Evolutionary conservation across 2,888 invertebrate genomes (phyloP).

Genomic region (Caenorhabditis parvicauda): DNA sequence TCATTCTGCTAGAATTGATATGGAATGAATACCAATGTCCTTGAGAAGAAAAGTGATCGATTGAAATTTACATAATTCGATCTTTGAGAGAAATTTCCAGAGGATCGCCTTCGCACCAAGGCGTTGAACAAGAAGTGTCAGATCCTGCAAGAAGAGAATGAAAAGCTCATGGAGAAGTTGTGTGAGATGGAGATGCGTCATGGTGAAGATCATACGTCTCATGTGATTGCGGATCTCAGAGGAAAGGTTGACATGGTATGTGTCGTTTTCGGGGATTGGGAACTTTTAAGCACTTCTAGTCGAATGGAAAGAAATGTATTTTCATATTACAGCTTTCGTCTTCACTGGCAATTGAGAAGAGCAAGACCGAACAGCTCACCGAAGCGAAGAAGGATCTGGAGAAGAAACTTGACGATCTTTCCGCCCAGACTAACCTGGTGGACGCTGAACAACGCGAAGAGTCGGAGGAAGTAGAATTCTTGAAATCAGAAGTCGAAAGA

Average conservation of each 20-base stretch:
- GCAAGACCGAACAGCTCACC: conserved; percentile 11
- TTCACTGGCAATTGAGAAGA: conserved; percentile 15
- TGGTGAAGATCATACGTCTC: too few relatives aligned
- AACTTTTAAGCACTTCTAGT: too few relatives aligned
- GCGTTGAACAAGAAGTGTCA: conserved; percentile 54
- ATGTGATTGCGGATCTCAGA: too few relatives aligned
- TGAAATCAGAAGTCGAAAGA: conserved; percentile 18
- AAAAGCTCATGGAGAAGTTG: conserved; percentile 41
- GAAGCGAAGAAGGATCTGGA: conserved; percentile 14
- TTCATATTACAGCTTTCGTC: conserved; percentile 4
- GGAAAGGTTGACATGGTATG: too few relatives aligned
- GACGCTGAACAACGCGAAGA: background rate
- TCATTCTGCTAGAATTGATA: too few relatives aligned
- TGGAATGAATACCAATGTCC: too few relatives aligned
- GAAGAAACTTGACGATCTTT: conserved; percentile 5
- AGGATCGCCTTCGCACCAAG: conserved; percentile 53
- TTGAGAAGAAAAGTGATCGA: background rate
- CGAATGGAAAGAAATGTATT: too few relatives aligned
- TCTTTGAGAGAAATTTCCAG: too few relatives aligned
- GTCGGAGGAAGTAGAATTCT: conserved; percentile 8
- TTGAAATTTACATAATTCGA: background rate
- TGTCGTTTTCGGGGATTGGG: too few relatives aligned
- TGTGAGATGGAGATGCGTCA: conserved; percentile 43
- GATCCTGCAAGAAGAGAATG: conserved; percentile 52
- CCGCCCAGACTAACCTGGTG: background rate